A percentile compares a stretch with the other conserved stretches of the same genome.
Evolutionary conservation across 2,888 invertebrate species (phyloP).

Genomic region (Drosophila lutescens): DNA sequence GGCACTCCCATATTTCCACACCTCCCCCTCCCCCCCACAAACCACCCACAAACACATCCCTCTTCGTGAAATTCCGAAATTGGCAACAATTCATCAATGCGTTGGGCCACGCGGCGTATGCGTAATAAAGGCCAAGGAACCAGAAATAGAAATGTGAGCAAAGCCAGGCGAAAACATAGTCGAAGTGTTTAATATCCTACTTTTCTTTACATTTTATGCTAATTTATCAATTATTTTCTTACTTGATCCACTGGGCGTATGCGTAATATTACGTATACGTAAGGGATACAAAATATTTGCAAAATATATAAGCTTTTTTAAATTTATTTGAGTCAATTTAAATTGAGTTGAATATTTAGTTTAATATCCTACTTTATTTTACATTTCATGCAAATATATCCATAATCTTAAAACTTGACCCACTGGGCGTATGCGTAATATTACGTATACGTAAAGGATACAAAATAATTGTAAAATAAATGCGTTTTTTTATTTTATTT

Average conservation of each 20-base stretch:
- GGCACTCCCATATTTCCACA: conserved; percentile 10
- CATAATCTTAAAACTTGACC: not conserved
- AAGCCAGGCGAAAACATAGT: not conserved
- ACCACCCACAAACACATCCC: not conserved
- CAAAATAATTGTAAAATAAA: no score
- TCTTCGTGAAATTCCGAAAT: conserved; percentile 30
- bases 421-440: not conserved
- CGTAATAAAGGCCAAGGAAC: conserved; percentile 57
- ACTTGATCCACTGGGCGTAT: not conserved
- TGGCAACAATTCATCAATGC: conserved; percentile 76
- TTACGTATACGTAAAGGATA: not conserved
- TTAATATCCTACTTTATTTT: no score
- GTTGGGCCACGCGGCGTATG: conserved; percentile 62
- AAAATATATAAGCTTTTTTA: no score
- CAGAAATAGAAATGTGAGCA: conserved; percentile 4
- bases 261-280: not conserved
- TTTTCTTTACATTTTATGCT: not conserved
- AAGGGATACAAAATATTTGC: no score
- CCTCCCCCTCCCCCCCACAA: not conserved
- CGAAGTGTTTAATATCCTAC: conserved; percentile 7
- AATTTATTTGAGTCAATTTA: no score
- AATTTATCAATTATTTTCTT: no score
- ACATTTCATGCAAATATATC: not conserved
- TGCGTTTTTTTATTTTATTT: no score
- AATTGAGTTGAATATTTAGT: no score